phyloP scores from a whole-genome alignment of 1,140 invertebrate genomes.

The Arctopsyche grandis region DNA sequence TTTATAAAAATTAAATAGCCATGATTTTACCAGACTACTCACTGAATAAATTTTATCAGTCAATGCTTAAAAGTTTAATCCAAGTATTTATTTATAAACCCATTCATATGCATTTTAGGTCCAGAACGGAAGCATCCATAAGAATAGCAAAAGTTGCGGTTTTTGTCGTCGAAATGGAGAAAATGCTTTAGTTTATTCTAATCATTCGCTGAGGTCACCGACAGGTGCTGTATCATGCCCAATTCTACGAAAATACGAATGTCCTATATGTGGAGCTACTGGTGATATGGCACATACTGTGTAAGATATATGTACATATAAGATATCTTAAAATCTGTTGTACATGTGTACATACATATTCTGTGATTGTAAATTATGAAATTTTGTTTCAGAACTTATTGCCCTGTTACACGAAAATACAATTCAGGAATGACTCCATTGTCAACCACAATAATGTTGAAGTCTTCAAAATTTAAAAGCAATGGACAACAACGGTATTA shows the following conservation, averaged over 20 bases:
- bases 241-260: neutral
- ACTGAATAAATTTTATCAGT: too few relatives aligned
- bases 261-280: neutral
- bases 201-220: neutral
- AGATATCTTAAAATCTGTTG: too few relatives aligned
- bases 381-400: slow-evolving; percentile 16
- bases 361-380: neutral
- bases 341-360: too few relatives aligned
- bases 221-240: neutral
- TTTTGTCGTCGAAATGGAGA: slow-evolving; percentile 13
- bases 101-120: too few relatives aligned
- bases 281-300: neutral
- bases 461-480: neutral
- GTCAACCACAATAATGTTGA: neutral
- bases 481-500: slow-evolving; percentile 4
- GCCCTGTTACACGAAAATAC: neutral
- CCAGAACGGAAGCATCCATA: neutral
- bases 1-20: too few relatives aligned
- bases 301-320: too few relatives aligned
- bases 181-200: neutral
- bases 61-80: too few relatives aligned
- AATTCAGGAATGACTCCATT: neutral
- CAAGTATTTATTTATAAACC: too few relatives aligned
- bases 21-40: too few relatives aligned
- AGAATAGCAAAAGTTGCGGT: neutral